Percentiles rank a stretch among this genome's conserved stretches.
Conservation (phyloP, 1,140 invertebrate genomes). For the Aphis gossypii region DNA sequence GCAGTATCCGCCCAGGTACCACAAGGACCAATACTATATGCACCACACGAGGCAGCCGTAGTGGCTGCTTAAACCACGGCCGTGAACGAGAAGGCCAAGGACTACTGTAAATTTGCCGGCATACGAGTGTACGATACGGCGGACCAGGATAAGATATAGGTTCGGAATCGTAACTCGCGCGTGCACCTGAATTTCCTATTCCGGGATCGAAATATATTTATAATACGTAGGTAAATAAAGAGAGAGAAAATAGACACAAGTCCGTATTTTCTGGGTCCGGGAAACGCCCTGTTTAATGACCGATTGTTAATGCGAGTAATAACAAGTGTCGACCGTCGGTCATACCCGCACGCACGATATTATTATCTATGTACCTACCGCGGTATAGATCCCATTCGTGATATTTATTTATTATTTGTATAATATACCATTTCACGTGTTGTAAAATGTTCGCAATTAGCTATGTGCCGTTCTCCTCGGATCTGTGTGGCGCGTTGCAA, state of each 20-base stretch:
- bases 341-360: not conserved
- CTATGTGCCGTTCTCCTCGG: not conserved
- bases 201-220: not conserved
- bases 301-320: not conserved
- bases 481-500: not conserved
- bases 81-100: conserved; percentile 4
- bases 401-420: not conserved
- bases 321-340: not conserved
- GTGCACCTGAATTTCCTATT: not conserved
- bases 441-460: not conserved
- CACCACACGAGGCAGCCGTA: no score
- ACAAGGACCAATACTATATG: not conserved
- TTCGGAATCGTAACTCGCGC: not conserved
- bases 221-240: not conserved
- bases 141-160: not conserved
- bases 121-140: not conserved
- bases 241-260: not conserved
- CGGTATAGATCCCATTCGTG: not conserved
- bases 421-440: not conserved
- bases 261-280: not conserved
- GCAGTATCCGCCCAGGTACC: not conserved
- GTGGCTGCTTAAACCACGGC: not conserved
- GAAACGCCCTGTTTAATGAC: conserved; percentile 24
- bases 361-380: not conserved
- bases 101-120: not conserved